Evolutionary conservation across 2,888 invertebrate species (phyloP).

Genomic region (Macrosiphum euphorbiae): DNA sequence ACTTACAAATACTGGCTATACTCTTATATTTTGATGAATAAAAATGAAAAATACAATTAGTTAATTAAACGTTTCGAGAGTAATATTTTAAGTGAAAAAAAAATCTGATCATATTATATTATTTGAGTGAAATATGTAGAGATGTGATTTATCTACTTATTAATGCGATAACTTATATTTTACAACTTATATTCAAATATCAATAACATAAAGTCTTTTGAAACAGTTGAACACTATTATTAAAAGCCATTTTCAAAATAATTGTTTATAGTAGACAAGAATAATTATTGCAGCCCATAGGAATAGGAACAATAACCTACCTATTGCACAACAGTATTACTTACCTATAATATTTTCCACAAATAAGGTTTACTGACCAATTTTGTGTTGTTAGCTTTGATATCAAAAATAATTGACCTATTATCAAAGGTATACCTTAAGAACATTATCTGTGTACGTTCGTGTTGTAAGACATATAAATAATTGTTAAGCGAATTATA

Average conservation of each 20-base stretch:
- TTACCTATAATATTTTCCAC: neutral
- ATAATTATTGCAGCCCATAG: rapidly evolving
- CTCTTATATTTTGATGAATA: neutral
- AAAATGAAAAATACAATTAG: neutral
- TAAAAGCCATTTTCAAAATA: neutral
- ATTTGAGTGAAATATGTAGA: neutral
- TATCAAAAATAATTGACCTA: neutral
- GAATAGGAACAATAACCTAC: neutral
- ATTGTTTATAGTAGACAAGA: neutral
- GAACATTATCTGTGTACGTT: neutral
- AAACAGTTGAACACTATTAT: neutral
- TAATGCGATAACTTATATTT: neutral
- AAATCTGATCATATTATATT: neutral
- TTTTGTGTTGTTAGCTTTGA: neutral
- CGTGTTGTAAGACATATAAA: neutral
- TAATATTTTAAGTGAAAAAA: neutral
- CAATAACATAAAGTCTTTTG: neutral
- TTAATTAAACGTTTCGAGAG: neutral
- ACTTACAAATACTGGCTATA: neutral
- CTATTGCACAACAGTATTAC: neutral
- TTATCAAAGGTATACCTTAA: neutral
- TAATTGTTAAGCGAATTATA: too few species aligned
- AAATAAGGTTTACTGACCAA: neutral
- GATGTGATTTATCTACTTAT: neutral
- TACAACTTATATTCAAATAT: neutral